Evolutionary conservation across 2,888 invertebrate species (phyloP), one percentile per base, ranked within the genome.

Genomic region (Venustoraphidia nigricollis): DNA sequence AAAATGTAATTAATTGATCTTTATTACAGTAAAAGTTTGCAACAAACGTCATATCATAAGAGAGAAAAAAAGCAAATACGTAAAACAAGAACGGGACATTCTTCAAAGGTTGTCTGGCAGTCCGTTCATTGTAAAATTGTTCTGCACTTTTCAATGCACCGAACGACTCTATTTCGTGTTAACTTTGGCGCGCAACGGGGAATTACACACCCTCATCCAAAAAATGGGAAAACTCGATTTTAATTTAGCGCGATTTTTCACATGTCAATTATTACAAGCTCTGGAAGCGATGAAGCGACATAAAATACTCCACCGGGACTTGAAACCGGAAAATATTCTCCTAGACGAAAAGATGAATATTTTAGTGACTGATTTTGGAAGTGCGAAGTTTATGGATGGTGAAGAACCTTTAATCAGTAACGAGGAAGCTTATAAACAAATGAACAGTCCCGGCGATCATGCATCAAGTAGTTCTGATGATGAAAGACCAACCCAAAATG

Each of bases 291-390:
- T 97, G 66, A 93, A 94, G 63, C 76, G 79, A 39, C 77, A 87
- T 57, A 83, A 84, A 53, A 86, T 97, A 53, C 85, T 96, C 59
- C 97, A 97, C 69, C 81, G 95, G 50, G 97, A 98, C 68, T 73
- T 98, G 57, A 98, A 98, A 66, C 98, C 98, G 8, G 94, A 98
- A 69, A 98, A 99, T 70, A 92, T 98, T 58, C 74, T 99, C 44
- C 71, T 99, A 56, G 90, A 89, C 68, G 91, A 92, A 64, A 82
- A 87, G 58, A 95, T 96, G 87, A 97, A 99, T 69, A 83, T 96
- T 55, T 76, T 91, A 60, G 86, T 98, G 52, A 92, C 95, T 41
- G 98, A 98, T 69, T 98, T 98, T 68, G 98, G 98, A 44, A 93
- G 94, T 46, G 89, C 93, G 2, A 94, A 92, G 69, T 84, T 93